A percentile compares a stretch with the other conserved stretches of the same genome.
Evolutionary conservation across 2,113 vertebrate genomes (phyloP).

Genomic region (Malaclemys terrapin): DNA sequence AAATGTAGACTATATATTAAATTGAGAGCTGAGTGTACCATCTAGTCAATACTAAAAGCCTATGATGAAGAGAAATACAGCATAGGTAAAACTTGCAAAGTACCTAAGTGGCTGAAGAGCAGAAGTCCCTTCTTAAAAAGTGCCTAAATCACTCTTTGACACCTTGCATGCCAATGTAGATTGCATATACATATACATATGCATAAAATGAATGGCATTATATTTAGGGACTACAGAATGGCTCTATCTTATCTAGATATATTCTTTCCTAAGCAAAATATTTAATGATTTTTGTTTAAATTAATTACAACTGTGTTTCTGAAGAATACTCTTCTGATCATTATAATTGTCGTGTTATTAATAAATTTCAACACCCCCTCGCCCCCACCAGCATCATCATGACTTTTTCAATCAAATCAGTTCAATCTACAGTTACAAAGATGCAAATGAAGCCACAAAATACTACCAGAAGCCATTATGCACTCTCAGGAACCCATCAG

Average conservation of each 20-base stretch:
- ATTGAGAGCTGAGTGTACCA: background rate
- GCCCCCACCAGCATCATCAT: rapidly evolving
- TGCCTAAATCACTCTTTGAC: background rate
- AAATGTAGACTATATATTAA: background rate
- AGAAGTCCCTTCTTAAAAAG: background rate
- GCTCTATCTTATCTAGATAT: background rate
- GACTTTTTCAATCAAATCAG: background rate
- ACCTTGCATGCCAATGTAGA: background rate
- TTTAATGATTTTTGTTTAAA: background rate
- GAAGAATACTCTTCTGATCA: background rate
- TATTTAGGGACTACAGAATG: background rate
- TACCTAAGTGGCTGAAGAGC: background rate
- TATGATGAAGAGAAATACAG: background rate
- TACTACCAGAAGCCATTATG: rapidly evolving
- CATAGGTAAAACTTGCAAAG: background rate
- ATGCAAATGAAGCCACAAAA: background rate
- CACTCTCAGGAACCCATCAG: background rate
- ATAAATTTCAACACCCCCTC: background rate
- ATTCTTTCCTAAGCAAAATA: background rate
- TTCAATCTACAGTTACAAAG: background rate
- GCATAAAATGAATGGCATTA: background rate
- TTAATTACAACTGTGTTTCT: background rate
- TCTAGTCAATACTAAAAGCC: rapidly evolving
- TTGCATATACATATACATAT: background rate
- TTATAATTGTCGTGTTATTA: background rate